Percentiles rank a stretch among this genome's conserved stretches.
Conservation (phyloP, 1,140 invertebrate genomes). For the Orussus abietinus region DNA sequence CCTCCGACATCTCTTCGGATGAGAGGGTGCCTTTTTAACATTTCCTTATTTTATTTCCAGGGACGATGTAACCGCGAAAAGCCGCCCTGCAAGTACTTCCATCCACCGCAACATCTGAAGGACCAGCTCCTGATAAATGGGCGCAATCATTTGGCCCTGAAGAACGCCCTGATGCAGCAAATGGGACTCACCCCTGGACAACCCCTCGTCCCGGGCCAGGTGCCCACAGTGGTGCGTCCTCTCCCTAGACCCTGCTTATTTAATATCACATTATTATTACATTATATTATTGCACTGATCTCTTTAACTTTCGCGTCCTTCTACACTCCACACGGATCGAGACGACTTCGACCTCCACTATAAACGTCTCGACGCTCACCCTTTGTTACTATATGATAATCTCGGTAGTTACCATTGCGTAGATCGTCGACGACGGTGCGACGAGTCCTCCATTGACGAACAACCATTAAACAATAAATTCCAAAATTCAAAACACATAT, state of each 20-base stretch:
- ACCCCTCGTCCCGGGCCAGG: constrained; percentile 82
- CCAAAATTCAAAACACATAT: too few relatives aligned
- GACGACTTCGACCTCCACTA: too few relatives aligned
- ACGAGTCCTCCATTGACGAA: constrained; percentile 5
- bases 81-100: constrained; percentile 99
- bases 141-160: constrained; percentile 96
- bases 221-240: constrained; percentile 86
- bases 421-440: constrained; percentile 19
- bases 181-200: constrained; percentile 88
- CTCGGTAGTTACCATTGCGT: constrained; percentile 21
- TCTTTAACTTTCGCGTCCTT: too few relatives aligned
- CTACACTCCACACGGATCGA: too few relatives aligned
- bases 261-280: not conserved
- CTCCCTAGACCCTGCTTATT: too few relatives aligned
- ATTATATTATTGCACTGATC: too few relatives aligned
- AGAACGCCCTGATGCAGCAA: constrained; percentile 94
- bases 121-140: constrained; percentile 99
- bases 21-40: constrained; percentile 1
- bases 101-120: constrained; percentile 98
- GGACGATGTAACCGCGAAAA: constrained; percentile 99
- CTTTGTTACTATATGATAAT: too few relatives aligned
- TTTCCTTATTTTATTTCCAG: constrained; percentile 60
- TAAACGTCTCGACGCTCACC: too few relatives aligned
- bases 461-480: too few relatives aligned
- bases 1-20: too few relatives aligned